A percentile compares a stretch with the other conserved stretches of the same genome.
These are phyloP conservation scores for Leptobrachium ailaonicum DNA, from an alignment of 2,113 vertebrate species.

Conservation along the genomic window DNA sequence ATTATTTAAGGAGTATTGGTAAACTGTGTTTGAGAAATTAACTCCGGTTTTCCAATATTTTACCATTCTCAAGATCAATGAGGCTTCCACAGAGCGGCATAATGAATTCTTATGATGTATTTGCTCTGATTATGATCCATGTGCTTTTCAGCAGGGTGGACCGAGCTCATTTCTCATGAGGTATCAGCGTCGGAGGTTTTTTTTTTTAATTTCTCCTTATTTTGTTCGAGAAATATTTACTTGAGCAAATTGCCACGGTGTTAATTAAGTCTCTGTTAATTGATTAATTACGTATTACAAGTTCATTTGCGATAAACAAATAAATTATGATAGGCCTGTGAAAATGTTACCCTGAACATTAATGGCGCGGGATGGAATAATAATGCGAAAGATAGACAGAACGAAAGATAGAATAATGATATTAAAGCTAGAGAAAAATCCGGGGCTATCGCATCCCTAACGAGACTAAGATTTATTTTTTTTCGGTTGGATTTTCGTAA, in stretches of 20 bases:
- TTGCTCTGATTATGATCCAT: slow-evolving; percentile 44
- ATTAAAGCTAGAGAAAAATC: too few relatives aligned
- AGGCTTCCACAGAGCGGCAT: slow-evolving; percentile 1
- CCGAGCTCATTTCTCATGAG: slow-evolving; percentile 34
- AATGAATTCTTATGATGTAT: slow-evolving; percentile 43
- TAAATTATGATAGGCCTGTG: background rate
- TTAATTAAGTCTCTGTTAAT: slow-evolving; percentile 33
- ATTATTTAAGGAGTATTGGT: background rate
- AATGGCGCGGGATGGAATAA: too few relatives aligned
- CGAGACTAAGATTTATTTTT: too few relatives aligned
- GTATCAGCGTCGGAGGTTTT: slow-evolving; percentile 17
- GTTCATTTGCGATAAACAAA: slow-evolving; percentile 25
- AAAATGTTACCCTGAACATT: background rate
- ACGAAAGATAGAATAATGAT: too few relatives aligned
- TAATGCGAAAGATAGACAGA: too few relatives aligned
- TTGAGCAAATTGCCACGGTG: slow-evolving; percentile 29
- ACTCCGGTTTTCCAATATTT: background rate
- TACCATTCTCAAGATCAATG: background rate
- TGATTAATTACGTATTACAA: slow-evolving; percentile 44
- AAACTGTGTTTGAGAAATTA: background rate
- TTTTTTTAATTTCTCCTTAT: too few relatives aligned
- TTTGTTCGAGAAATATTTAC: slow-evolving; percentile 29
- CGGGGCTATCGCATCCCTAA: too few relatives aligned
- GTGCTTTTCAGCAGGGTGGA: slow-evolving; percentile 37
- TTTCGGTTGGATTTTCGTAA: too few relatives aligned